phyloP scores from a whole-genome alignment of 2,888 invertebrate species.

The Limnephilus lunatus region DNA sequence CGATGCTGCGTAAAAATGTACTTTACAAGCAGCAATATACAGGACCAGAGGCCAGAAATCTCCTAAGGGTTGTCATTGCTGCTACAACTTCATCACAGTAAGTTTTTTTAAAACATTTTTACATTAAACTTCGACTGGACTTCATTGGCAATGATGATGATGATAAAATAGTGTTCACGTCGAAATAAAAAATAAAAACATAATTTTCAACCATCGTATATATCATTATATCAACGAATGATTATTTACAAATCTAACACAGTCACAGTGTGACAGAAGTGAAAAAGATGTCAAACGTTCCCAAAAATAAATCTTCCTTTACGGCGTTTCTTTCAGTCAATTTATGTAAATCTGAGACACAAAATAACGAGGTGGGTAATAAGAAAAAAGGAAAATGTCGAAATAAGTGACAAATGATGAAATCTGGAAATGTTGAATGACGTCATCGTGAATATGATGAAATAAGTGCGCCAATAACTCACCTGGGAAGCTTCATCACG shows the following conservation, averaged over 20 bases:
- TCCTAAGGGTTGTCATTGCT: too few relatives aligned
- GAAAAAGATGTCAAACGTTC: background rate
- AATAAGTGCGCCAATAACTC: background rate
- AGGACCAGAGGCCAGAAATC: too few relatives aligned
- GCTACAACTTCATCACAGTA: too few relatives aligned
- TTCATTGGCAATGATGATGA: too few relatives aligned
- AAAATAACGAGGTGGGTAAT: background rate
- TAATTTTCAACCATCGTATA: background rate
- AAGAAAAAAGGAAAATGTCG: background rate
- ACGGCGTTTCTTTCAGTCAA: background rate
- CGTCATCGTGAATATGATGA: background rate
- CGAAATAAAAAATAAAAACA: too few relatives aligned
- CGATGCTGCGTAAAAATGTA: too few relatives aligned
- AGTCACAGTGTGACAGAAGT: background rate
- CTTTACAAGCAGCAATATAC: too few relatives aligned
- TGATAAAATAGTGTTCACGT: too few relatives aligned
- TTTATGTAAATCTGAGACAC: background rate
- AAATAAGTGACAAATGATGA: constrained; percentile 6
- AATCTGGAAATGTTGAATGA: background rate
- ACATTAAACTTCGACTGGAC: too few relatives aligned
- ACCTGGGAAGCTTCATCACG: background rate
- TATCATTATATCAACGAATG: background rate
- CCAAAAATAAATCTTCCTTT: background rate
- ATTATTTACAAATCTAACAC: background rate
- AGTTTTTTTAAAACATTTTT: too few relatives aligned